Evolutionary conservation across 2,888 invertebrate species (phyloP).

Genomic region (Girardia tigrina): DNA sequence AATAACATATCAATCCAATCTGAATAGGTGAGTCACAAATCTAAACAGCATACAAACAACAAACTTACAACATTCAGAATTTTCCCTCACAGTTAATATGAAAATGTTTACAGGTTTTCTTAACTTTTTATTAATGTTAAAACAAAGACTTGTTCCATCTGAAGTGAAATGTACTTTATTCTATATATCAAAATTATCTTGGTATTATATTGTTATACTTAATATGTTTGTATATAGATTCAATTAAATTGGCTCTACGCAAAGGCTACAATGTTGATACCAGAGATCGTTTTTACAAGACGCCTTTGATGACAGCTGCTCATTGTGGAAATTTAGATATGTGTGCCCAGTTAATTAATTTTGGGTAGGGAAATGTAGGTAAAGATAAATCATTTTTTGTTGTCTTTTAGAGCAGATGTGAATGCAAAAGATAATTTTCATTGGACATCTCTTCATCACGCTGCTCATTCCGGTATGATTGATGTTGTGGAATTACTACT

Average conservation of each 20-base stretch:
- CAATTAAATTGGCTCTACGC: conserved; percentile 44
- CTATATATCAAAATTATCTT: neutral
- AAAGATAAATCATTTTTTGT: neutral
- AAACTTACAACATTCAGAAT: too few species aligned
- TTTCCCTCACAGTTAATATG: too few species aligned
- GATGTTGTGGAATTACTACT: conserved; percentile 47
- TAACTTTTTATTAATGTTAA: too few species aligned
- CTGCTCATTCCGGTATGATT: conserved; percentile 48
- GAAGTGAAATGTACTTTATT: neutral
- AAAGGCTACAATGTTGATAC: conserved; percentile 45
- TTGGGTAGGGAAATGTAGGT: conserved; percentile 42
- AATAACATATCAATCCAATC: too few species aligned
- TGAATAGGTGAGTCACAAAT: too few species aligned
- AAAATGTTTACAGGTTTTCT: too few species aligned
- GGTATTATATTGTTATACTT: neutral
- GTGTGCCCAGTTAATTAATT: conserved; percentile 45
- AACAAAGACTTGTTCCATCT: neutral
- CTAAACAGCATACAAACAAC: too few species aligned
- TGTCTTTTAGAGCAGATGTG: conserved; percentile 43
- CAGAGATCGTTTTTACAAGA: conserved; percentile 49
- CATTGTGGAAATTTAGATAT: conserved; percentile 44
- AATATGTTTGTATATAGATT: conserved; percentile 39
- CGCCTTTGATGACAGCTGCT: conserved; percentile 49
- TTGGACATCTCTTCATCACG: conserved; percentile 51
- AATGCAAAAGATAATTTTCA: conserved; percentile 50